Percentiles rank a stretch among this genome's conserved stretches.
phyloP scores from a whole-genome alignment of 2,888 invertebrate genomes.

The Danaus chrysippus region DNA sequence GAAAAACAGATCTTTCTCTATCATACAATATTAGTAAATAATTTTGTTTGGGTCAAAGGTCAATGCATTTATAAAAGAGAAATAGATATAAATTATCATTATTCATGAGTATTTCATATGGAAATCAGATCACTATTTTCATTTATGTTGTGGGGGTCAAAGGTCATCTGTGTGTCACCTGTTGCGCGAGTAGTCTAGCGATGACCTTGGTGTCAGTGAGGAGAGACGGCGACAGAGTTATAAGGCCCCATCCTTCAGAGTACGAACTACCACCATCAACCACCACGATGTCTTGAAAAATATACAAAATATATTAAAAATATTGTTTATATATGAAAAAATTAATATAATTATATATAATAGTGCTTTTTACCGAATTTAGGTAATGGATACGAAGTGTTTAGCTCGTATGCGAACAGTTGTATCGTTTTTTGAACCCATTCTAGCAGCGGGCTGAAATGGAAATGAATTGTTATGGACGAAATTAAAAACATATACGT shows the following conservation, averaged over 20 bases:
- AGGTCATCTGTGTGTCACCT: slow-evolving; percentile 62
- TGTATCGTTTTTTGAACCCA: slow-evolving; percentile 88
- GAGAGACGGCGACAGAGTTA: slow-evolving; percentile 59
- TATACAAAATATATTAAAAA: slow-evolving; percentile 37
- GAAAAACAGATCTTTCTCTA: too few relatives aligned
- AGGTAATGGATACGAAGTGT: slow-evolving; percentile 88
- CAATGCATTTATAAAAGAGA: background rate
- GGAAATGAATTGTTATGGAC: slow-evolving; percentile 3
- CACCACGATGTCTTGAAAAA: slow-evolving; percentile 80
- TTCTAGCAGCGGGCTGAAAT: slow-evolving; percentile 79
- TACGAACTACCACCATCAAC: slow-evolving; percentile 84
- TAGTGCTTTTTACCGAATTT: slow-evolving; percentile 83
- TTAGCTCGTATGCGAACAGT: slow-evolving; percentile 88
- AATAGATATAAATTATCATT: too few relatives aligned
- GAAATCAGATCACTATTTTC: too few relatives aligned
- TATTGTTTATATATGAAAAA: background rate
- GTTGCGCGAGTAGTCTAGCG: slow-evolving; percentile 82
- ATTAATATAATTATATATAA: background rate
- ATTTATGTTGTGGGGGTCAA: background rate
- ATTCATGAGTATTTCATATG: too few relatives aligned
- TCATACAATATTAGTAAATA: too few relatives aligned
- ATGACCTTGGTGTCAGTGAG: slow-evolving; percentile 65
- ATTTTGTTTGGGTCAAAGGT: too few relatives aligned
- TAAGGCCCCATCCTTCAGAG: slow-evolving; percentile 91
- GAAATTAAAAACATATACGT: too few relatives aligned